Percentiles rank a stretch among this genome's conserved stretches.
phyloP scores from a whole-genome alignment of 2,888 invertebrate species.

The Ametastegia equiseti region DNA sequence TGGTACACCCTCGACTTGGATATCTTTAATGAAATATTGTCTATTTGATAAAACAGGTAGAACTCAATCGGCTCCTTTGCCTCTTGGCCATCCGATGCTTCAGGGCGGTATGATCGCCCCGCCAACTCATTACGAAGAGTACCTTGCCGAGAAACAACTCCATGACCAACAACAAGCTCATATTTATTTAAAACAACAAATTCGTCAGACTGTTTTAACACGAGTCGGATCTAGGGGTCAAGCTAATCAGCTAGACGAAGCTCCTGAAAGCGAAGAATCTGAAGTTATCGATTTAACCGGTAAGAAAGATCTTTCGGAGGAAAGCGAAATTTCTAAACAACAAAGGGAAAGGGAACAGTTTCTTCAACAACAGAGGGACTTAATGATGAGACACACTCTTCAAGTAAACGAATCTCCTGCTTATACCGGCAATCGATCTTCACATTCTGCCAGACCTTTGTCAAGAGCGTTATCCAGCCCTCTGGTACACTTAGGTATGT shows the following conservation, averaged over 20 bases:
- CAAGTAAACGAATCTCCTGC: slow-evolving; percentile 77
- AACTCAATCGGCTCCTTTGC: slow-evolving; percentile 95
- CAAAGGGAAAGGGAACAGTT: slow-evolving; percentile 80
- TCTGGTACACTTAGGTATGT: slow-evolving; percentile 83
- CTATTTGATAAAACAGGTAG: slow-evolving; percentile 79
- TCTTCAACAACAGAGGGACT: slow-evolving; percentile 82
- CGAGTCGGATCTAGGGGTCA: slow-evolving; percentile 82
- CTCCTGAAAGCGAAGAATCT: slow-evolving; percentile 74
- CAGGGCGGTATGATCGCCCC: slow-evolving; percentile 76
- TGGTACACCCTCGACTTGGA: neutral
- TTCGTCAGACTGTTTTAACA: slow-evolving; percentile 91
- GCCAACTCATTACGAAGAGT: slow-evolving; percentile 77
- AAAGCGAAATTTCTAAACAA: slow-evolving; percentile 79
- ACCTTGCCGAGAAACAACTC: slow-evolving; percentile 78
- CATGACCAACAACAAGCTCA: slow-evolving; percentile 79
- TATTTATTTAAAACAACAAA: slow-evolving; percentile 87
- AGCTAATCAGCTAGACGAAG: slow-evolving; percentile 81
- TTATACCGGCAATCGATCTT: slow-evolving; percentile 67
- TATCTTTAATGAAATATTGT: neutral
- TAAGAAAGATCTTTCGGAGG: slow-evolving; percentile 76
- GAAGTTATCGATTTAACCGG: slow-evolving; percentile 89
- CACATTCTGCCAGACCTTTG: slow-evolving; percentile 80
- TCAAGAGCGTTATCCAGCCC: slow-evolving; percentile 92
- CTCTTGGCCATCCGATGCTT: slow-evolving; percentile 92
- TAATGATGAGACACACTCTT: slow-evolving; percentile 80